Percentiles rank a stretch among this genome's conserved stretches.
These are phyloP conservation scores for Sinelater perroti DNA, from an alignment of 2,888 invertebrate species.

Conservation along the genomic window DNA sequence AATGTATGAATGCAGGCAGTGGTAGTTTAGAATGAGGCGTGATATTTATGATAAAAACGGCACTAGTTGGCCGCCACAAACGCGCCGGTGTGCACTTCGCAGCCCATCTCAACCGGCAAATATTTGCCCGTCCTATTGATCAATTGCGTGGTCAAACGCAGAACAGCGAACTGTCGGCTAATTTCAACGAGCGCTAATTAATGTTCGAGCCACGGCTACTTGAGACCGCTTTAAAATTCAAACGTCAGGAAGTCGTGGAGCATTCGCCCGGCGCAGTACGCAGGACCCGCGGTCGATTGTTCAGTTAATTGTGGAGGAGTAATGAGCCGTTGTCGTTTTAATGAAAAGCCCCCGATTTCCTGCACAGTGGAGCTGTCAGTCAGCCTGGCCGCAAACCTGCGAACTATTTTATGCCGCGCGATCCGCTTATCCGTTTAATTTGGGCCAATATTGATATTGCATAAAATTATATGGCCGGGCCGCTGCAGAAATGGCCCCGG, in stretches of 20 bases:
- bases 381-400: conserved; percentile 25
- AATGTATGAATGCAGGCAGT: no score
- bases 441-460: conserved; percentile 16
- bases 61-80: no score
- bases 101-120: no score
- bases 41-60: no score
- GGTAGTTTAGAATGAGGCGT: no score
- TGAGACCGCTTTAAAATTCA: conserved; percentile 8
- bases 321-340: conserved; percentile 49
- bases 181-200: no score
- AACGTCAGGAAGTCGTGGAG: conserved; percentile 23
- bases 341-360: conserved; percentile 46
- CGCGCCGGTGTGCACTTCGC: no score
- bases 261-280: conserved; percentile 29
- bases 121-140: no score
- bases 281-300: conserved; percentile 41
- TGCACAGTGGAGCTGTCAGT: conserved; percentile 29
- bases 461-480: conserved; percentile 1
- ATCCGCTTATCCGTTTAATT: conserved; percentile 27
- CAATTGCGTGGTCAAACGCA: no score
- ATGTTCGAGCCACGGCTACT: no score
- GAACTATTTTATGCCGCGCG: conserved; percentile 24
- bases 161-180: no score
- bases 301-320: conserved; percentile 47
- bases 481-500: no score